phyloP scores from a whole-genome alignment of 2,797 vertebrate species.

The Tapirus indicus region DNA sequence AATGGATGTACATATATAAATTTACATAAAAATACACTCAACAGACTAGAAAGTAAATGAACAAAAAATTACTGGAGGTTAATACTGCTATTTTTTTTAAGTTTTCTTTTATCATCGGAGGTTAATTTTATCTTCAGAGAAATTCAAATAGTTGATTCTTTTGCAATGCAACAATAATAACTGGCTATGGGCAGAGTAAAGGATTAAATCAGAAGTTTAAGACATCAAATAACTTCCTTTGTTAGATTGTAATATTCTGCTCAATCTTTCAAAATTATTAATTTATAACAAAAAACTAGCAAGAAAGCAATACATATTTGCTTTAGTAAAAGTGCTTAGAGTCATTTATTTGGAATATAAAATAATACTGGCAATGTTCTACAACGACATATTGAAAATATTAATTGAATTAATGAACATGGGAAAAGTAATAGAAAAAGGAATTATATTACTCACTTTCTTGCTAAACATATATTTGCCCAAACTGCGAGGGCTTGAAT shows the following conservation, averaged over 20 bases:
- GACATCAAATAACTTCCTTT: background rate
- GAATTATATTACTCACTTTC: conserved; percentile 80
- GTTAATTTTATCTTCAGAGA: background rate
- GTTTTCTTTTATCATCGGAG: background rate
- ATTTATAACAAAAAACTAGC: conserved; percentile 31
- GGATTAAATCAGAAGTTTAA: conserved; percentile 4
- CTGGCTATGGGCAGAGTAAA: background rate
- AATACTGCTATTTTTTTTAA: background rate
- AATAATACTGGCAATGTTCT: background rate
- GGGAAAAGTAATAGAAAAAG: background rate
- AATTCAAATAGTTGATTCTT: conserved; percentile 57
- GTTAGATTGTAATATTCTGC: background rate
- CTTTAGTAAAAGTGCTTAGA: background rate
- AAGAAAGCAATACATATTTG: conserved; percentile 18
- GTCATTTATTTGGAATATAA: conserved; percentile 30
- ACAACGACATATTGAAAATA: background rate
- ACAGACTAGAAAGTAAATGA: conserved; percentile 30
- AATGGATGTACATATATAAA: background rate
- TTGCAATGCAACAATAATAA: conserved; percentile 44
- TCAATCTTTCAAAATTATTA: conserved; percentile 47
- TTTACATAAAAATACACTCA: conserved; percentile 39
- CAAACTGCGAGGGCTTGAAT: conserved; percentile 86
- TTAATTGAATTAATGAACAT: conserved; percentile 20
- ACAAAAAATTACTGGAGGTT: conserved; percentile 13
- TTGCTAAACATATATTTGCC: conserved; percentile 83